Evolutionary conservation across 2,797 vertebrate genomes (phyloP), one percentile per base, ranked within the genome.

Genomic region (Myotis findleyi): DNA sequence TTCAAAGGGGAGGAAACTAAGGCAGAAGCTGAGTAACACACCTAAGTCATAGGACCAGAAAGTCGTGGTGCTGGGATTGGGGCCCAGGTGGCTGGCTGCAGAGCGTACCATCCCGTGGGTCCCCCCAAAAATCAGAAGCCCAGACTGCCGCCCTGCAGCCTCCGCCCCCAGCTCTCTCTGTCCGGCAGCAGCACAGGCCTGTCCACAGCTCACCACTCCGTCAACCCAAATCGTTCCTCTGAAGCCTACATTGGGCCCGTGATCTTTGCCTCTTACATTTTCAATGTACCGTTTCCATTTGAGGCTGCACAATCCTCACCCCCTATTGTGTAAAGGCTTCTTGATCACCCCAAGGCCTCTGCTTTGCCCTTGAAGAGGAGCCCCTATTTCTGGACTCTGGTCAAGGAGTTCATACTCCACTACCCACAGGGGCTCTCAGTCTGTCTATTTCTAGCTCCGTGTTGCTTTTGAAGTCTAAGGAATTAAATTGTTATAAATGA

Each of bases 391-490:
- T 89, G 62, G 64, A 87, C 83, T 81, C 47, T 71, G 82, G 64
- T 75, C 91, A 86, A 95, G 55, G 49, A 89, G 66, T 90, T 92
- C 93, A 92, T 30, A 18, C 36, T 68, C 69, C n/a, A 12, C 33
- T 82, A 10, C 14, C 71, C 49, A 44, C 0, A 0, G 72, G 47
- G 82, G 64, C 47, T 81, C 81, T 77, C 5, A 17, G 27, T 79
- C 69, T 75, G 36, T 41, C 96, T 96, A 90, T 93, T 93, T 96
- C 79, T 62, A 79, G 84, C 69, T 95, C 16, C 33, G 38, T 6
- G 77, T 30, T 72, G 64, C 87, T 88, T 97, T 79, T 96, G 93
- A 94, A 97, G 89, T 36, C 69, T 38, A 69, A 90, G 77, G 86
- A 94, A 93, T 76, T 51, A 36, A 85, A 89, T 68, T 10, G n/a